Evolutionary conservation across 2,888 invertebrate species (phyloP), one percentile per base, ranked within the genome.

Genomic region (Drosophila nr. medialis): DNA sequence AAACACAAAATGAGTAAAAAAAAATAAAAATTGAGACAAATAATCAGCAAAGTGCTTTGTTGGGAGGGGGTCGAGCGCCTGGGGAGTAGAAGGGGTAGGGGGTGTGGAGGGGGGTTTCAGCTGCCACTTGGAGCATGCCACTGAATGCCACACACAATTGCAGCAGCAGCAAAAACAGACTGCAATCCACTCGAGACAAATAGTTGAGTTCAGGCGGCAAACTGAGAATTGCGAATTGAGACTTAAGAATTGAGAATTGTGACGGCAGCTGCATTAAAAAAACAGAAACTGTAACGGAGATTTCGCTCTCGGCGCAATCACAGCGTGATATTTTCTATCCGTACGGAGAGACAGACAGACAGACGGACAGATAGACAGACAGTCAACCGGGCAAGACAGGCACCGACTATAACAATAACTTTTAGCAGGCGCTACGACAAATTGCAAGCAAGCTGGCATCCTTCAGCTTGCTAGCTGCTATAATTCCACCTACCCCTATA

Each of bases 131-230:
- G 62, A 72, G 74, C 69, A 60, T 64, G 55, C 71, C 78, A 76
- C 75, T 77, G 45, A 45, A 45, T 45, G 45, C 29, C 38, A 75
- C 79, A 83, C 83, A 79, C 79, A 80, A 78, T 80, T 88, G 75
- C 74, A 68, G 55, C 69, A 18, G 34, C 34, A 34, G 54, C 36
- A 54, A 24, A 36, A 30, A 50, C 4, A 7, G 65, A 75, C 83
- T 83, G 86, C 86, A 89, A 81, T 85, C 61, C 89, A 86, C 89
- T 86, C 73, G 89, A 89, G 87, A 87, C 70, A 72, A 80, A 80
- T 75, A 70, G 80, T 55, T 69, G 51, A 64, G 13, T 55, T 69
- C 53, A 65, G 18, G 53, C 24, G 18, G 66, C 49, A 49, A 49
- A n/a, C 29, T 24, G 24, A 21, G 38, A 55, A 55, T n/a, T 45